Evolutionary conservation across 2,888 invertebrate genomes (phyloP).

Genomic region (Mimas tiliae): DNA sequence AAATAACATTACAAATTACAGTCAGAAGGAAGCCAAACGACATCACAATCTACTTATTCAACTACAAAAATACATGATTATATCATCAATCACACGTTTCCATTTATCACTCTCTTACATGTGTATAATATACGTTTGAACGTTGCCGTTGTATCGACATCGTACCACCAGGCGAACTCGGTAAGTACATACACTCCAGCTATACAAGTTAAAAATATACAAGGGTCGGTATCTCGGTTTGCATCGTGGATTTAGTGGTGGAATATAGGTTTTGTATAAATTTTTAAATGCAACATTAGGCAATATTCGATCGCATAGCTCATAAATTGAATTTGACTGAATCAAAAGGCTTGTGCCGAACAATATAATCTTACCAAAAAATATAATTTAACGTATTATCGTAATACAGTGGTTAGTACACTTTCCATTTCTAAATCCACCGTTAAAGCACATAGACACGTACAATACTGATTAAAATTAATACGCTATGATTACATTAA

Average conservation of each 20-base stretch:
- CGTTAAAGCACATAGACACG: slow-evolving; percentile 37
- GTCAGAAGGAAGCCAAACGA: slow-evolving; percentile 61
- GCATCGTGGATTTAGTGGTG: slow-evolving; percentile 15
- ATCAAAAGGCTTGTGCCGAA: slow-evolving; percentile 16
- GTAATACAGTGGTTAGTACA: slow-evolving; percentile 10
- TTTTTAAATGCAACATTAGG: slow-evolving; percentile 20
- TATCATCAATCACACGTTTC: slow-evolving; percentile 29
- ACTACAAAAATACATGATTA: slow-evolving; percentile 62
- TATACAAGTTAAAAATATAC: slow-evolving; percentile 18
- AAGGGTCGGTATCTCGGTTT: slow-evolving; percentile 13
- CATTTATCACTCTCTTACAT: slow-evolving; percentile 24
- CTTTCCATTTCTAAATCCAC: slow-evolving; percentile 35
- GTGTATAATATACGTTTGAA: slow-evolving; percentile 23
- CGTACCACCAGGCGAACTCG: not conserved
- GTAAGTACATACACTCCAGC: slow-evolving; percentile 12
- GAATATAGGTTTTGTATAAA: not conserved
- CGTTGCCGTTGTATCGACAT: slow-evolving; percentile 1
- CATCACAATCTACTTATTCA: slow-evolving; percentile 52
- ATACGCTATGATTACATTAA: slow-evolving; percentile 38
- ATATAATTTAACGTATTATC: slow-evolving; percentile 12
- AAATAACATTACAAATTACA: slow-evolving; percentile 41
- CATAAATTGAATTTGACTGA: slow-evolving; percentile 1
- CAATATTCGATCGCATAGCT: slow-evolving; percentile 18
- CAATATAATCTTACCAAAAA: slow-evolving; percentile 21
- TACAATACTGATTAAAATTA: slow-evolving; percentile 58